phyloP scores from a whole-genome alignment of 2,797 vertebrate genomes.

The Tolypeutes matacus region DNA sequence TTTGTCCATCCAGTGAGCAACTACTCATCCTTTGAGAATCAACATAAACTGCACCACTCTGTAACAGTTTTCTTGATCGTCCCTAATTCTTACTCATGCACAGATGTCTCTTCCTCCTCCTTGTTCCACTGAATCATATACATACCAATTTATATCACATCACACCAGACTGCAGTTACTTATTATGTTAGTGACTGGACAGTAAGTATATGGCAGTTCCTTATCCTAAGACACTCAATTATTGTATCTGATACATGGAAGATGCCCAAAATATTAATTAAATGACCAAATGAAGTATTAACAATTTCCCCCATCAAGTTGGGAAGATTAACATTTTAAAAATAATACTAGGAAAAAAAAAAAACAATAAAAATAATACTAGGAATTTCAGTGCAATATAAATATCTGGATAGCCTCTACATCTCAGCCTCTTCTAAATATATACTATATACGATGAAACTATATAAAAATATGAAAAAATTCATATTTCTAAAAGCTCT shows the following conservation, averaged over 20 bases:
- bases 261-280: not conserved
- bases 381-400: not conserved
- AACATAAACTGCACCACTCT: not conserved
- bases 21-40: not conserved
- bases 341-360: not conserved
- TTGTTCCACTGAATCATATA: not conserved
- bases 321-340: not conserved
- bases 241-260: not conserved
- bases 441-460: not conserved
- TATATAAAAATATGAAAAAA: not conserved
- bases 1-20: not conserved
- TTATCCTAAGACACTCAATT: not conserved
- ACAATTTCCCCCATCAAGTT: not conserved
- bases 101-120: not conserved
- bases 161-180: not conserved
- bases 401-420: not conserved
- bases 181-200: not conserved
- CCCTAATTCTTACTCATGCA: not conserved
- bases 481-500: not conserved
- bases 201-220: too few species aligned
- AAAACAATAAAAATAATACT: not conserved
- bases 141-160: too few species aligned
- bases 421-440: not conserved
- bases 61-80: not conserved
- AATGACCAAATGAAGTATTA: not conserved